Evolutionary conservation across 2,113 vertebrate genomes (phyloP).

Genomic region (Sprattus sprattus): DNA sequence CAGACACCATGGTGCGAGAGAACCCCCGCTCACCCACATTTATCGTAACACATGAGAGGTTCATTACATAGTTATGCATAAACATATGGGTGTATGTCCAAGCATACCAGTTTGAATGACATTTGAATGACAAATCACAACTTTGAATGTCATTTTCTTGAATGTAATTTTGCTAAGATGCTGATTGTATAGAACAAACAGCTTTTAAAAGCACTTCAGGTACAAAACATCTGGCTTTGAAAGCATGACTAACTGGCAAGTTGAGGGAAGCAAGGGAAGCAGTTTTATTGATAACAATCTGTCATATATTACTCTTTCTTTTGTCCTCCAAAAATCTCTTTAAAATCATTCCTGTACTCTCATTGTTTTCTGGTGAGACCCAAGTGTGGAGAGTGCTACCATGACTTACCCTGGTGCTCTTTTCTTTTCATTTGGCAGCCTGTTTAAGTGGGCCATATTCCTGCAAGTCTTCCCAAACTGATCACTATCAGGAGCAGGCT

Average conservation of each 20-base stretch:
- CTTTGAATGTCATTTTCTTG: background rate
- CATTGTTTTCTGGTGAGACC: background rate
- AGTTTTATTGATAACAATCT: too few species aligned
- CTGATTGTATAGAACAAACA: background rate
- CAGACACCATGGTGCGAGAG: background rate
- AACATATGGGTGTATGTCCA: background rate
- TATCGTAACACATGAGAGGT: background rate
- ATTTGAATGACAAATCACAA: background rate
- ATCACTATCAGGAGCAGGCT: slow-evolving; percentile 48
- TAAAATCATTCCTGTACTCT: background rate
- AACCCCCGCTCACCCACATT: background rate
- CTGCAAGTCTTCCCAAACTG: slow-evolving; percentile 30
- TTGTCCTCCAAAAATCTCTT: background rate
- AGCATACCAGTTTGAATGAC: background rate
- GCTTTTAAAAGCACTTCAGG: background rate
- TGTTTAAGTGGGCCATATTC: slow-evolving; percentile 43
- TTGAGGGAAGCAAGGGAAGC: too few species aligned
- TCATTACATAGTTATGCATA: background rate
- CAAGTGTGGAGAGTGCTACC: slow-evolving; percentile 21
- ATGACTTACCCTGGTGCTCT: background rate
- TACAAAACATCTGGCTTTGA: background rate
- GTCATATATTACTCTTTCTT: background rate
- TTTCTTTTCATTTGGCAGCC: slow-evolving; percentile 4
- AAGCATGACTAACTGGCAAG: too few species aligned
- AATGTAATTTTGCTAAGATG: background rate